Conservation (phyloP, 2,113 vertebrate species). For the Megaceryle maxima region DNA sequence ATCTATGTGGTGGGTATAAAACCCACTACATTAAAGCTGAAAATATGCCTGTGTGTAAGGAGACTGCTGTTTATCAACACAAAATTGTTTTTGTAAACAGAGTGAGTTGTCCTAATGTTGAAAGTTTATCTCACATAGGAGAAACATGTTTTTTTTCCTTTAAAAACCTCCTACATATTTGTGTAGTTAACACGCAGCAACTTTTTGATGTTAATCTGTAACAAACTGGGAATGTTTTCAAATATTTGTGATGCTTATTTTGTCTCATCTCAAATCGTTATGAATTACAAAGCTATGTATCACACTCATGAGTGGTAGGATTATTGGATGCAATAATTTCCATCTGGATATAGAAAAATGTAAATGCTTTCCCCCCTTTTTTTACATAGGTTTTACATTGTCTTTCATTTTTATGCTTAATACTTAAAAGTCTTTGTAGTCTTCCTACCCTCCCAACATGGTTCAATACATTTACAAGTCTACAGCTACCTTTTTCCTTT, state of each 20-base stretch:
- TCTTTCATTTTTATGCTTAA: not conserved
- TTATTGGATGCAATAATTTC: not conserved
- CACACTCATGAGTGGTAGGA: too few species aligned
- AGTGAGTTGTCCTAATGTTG: not conserved
- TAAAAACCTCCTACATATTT: not conserved
- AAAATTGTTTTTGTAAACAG: not conserved
- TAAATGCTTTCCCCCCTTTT: not conserved
- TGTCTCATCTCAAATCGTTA: not conserved
- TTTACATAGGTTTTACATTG: not conserved
- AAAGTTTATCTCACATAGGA: not conserved
- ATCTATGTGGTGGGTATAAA: rapidly evolving
- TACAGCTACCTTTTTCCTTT: not conserved
- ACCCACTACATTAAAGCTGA: not conserved
- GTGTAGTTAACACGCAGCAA: not conserved
- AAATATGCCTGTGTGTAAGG: not conserved
- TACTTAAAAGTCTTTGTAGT: not conserved
- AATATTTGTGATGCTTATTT: not conserved
- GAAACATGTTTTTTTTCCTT: not conserved
- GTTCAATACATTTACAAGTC: not conserved
- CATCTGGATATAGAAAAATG: not conserved
- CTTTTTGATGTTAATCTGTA: not conserved
- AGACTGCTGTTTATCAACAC: not conserved
- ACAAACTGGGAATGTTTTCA: not conserved
- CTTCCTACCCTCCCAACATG: not conserved
- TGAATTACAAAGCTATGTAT: not conserved